phyloP scores from a whole-genome alignment of 2,888 invertebrate species.

The Oxystoma pomonae region DNA sequence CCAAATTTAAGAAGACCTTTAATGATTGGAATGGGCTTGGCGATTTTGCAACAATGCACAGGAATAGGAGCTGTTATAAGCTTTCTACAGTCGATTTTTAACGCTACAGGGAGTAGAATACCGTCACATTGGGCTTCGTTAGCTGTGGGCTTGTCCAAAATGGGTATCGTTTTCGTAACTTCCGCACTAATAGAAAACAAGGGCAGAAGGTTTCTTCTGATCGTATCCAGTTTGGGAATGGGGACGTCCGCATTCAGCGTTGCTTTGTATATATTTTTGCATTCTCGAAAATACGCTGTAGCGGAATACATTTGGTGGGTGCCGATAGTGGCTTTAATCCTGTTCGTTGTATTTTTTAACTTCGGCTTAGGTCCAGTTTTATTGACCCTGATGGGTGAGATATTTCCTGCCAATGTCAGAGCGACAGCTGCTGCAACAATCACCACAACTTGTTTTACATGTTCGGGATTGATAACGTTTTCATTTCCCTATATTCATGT shows the following conservation, averaged over 20 bases:
- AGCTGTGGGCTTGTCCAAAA: not conserved
- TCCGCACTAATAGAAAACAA: not conserved
- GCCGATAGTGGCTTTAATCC: constrained; percentile 64
- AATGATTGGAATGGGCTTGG: constrained; percentile 62
- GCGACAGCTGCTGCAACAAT: constrained; percentile 61
- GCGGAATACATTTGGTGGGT: constrained; percentile 55
- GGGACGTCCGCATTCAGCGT: not conserved
- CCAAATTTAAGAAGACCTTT: constrained; percentile 51
- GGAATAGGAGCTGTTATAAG: not conserved
- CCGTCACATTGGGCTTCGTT: not conserved
- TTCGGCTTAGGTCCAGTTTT: constrained; percentile 68
- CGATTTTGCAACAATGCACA: not conserved
- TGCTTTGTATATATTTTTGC: not conserved
- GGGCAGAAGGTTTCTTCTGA: not conserved
- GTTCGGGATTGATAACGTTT: constrained; percentile 29
- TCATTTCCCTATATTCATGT: constrained; percentile 29
- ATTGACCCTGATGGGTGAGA: constrained; percentile 78
- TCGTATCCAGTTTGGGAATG: not conserved
- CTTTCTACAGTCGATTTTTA: not conserved
- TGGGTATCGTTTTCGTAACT: not conserved
- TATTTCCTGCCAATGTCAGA: constrained; percentile 63
- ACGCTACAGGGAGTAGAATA: not conserved
- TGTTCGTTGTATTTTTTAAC: constrained; percentile 70
- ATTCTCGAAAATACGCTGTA: not conserved
- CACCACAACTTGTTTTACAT: constrained; percentile 23